Percentiles rank a stretch among this genome's conserved stretches.
Evolutionary conservation across 2,797 vertebrate genomes (phyloP).

Genomic region (Gila robusta): DNA sequence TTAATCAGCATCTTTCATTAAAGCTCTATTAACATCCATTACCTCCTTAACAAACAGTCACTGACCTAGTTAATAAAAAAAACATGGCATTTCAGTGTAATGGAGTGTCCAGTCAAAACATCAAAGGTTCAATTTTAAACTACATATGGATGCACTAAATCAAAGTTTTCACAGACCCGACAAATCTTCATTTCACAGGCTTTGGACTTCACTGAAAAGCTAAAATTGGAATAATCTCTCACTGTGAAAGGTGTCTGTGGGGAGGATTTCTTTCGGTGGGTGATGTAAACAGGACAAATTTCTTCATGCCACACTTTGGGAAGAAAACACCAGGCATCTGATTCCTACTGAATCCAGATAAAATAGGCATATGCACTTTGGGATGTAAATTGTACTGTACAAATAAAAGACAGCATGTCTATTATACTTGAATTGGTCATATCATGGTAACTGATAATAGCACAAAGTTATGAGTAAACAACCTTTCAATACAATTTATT

Average conservation of each 20-base stretch:
- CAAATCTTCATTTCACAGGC: not conserved
- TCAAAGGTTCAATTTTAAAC: not conserved
- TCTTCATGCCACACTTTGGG: constrained; percentile 1
- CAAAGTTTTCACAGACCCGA: not conserved
- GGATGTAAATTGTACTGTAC: not conserved
- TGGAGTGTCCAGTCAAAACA: constrained; percentile 1
- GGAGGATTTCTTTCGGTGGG: not conserved
- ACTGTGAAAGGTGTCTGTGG: constrained; percentile 15
- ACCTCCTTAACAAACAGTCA: constrained; percentile 1
- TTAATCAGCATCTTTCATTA: not conserved
- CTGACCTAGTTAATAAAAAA: constrained; percentile 7
- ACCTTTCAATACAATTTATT: not conserved
- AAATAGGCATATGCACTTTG: not conserved
- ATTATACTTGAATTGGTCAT: not conserved
- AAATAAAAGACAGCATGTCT: not conserved
- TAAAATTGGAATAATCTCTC: constrained; percentile 15
- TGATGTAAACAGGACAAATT: not conserved
- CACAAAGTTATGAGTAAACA: not conserved
- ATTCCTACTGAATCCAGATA: not conserved
- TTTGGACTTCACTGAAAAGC: not conserved
- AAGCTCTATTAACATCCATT: constrained; percentile 16
- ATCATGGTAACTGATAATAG: not conserved
- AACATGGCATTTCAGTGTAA: not conserved
- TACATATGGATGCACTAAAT: constrained; percentile 2
- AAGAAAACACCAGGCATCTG: not conserved